Conservation (phyloP, 2,113 vertebrate genomes). For the Bubo blakistoni region DNA sequence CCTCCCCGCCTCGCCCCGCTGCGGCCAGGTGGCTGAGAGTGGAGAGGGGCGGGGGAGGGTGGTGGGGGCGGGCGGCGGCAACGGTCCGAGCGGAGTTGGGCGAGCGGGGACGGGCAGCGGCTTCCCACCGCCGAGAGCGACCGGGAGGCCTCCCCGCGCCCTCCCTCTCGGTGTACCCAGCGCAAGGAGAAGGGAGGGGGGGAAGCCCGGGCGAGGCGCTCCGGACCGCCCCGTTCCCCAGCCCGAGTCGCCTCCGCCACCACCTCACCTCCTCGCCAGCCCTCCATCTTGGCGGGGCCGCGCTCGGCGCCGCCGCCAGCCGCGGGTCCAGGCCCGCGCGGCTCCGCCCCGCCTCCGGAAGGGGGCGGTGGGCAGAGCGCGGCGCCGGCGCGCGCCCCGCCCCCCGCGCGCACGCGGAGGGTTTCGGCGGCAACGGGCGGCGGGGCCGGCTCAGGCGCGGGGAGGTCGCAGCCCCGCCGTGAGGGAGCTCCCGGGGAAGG, state of each 20-base stretch:
- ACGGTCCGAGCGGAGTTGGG: background rate
- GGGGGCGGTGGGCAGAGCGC: background rate
- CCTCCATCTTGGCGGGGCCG: background rate
- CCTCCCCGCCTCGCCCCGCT: background rate
- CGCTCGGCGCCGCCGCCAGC: background rate
- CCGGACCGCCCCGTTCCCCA: background rate
- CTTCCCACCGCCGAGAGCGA: too few species aligned
- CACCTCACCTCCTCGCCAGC: slow-evolving; percentile 29
- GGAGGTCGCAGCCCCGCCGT: too few species aligned
- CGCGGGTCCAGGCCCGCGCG: background rate
- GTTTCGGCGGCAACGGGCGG: background rate
- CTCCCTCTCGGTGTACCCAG: background rate
- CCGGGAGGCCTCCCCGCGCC: background rate
- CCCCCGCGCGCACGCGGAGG: background rate
- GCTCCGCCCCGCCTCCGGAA: background rate
- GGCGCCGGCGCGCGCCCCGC: background rate
- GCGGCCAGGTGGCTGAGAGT: background rate
- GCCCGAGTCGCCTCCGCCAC: background rate
- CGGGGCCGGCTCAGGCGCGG: too few species aligned
- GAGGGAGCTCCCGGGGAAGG: too few species aligned
- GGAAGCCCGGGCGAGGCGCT: background rate
- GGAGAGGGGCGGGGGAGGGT: too few species aligned
- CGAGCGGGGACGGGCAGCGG: background rate
- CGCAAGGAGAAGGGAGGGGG: background rate
- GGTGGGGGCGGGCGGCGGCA: background rate